phyloP scores from a whole-genome alignment of 2,888 invertebrate species.

The Apantesis nais region DNA sequence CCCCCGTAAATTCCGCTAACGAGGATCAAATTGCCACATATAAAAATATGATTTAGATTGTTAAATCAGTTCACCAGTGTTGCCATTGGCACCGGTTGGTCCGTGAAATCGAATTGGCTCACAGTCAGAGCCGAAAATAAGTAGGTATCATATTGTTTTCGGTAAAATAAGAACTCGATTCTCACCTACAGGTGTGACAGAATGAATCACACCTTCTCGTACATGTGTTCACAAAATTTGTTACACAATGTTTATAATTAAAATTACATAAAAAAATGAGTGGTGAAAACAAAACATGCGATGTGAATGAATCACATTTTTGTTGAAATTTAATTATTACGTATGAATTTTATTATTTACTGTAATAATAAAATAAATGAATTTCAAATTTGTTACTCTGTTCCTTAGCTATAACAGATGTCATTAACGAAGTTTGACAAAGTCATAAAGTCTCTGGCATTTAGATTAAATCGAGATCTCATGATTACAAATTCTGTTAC shows the following conservation, averaged over 20 bases:
- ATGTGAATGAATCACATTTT: constrained; percentile 14
- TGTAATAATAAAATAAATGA: not conserved
- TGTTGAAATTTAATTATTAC: constrained; percentile 19
- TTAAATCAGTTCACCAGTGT: constrained; percentile 55
- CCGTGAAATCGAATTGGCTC: constrained; percentile 83
- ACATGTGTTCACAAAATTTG: constrained; percentile 37
- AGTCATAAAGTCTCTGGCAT: constrained; percentile 1
- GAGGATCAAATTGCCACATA: constrained; percentile 35
- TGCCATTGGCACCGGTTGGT: constrained; percentile 71
- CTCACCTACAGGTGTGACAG: constrained; percentile 57
- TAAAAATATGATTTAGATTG: constrained; percentile 59
- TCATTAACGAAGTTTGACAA: not conserved
- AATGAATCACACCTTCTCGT: constrained; percentile 57
- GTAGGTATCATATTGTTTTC: constrained; percentile 64
- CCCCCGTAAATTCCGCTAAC: constrained; percentile 20
- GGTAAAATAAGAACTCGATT: constrained; percentile 61
- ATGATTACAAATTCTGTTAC: constrained; percentile 20
- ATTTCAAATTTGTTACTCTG: not conserved
- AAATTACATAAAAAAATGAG: constrained; percentile 23
- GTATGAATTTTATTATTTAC: not conserved
- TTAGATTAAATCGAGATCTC: constrained; percentile 3
- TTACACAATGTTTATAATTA: constrained; percentile 26
- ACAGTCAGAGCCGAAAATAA: constrained; percentile 81
- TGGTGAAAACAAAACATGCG: constrained; percentile 18
- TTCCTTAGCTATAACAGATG: not conserved